Evolutionary conservation across 2,113 vertebrate species (phyloP), one percentile per base, ranked within the genome.

Genomic region (Morone saxatilis): DNA sequence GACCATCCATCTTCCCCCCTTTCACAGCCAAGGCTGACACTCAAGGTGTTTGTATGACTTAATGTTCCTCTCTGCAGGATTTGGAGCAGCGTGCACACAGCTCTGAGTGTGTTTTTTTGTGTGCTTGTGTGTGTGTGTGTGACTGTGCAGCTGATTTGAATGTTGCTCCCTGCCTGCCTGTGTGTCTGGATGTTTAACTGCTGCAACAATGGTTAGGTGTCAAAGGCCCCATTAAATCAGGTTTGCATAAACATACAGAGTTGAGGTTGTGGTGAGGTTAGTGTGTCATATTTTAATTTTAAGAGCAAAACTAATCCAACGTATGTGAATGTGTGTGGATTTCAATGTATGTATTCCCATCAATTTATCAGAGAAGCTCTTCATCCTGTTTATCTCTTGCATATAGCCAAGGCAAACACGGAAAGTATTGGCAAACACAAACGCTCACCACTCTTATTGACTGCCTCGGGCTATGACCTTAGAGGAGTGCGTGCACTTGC

Each of bases 11-110:
- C 94, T 92, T 71, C 79, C 76, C 74, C 53, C 89, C 89, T 92
- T 86, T 92, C 84, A 80, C 85, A 90, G 90, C 92, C 94, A 94
- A 91, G 94, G 92, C 93, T 95, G 94, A 93, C 93, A 94, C 92
- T 94, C 92, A 95, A 94, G 93, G 93, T 95, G 93, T 95, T 95
- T 93, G 94, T 95, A 94, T 94, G 93, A 94, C 94, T 95, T 94
- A 95, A 95, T 95, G 94, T 92, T 90, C 87, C 80, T 89, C 88
- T 91, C 91, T 88, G 71, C 83, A 85, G 88, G 86, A 87, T 87
- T 87, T 80, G 66, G 85, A 84, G 78, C 82, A 60, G 68, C 57
- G 8, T 63, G 19, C 86, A 69, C 81, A 47, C 61, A 31, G 53
- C 56, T 80, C 59, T 43, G 65, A 47, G 73, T 68, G 45, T 50